A percentile compares a stretch with the other conserved stretches of the same genome.
These are phyloP conservation scores for Sander vitreus DNA, from an alignment of 2,113 vertebrate species.

Conservation along the genomic window DNA sequence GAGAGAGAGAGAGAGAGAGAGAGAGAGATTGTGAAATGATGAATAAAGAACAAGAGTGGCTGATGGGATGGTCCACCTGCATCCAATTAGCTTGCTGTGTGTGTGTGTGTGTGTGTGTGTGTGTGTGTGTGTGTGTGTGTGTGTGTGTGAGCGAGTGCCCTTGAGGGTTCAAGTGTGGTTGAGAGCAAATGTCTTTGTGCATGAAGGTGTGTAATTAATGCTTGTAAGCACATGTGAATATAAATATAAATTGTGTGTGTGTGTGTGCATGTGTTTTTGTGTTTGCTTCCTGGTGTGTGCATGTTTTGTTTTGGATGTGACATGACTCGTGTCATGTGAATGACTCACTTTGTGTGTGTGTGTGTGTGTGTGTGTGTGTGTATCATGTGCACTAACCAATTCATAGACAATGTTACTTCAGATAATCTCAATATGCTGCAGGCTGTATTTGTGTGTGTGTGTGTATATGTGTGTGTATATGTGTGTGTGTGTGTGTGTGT, in stretches of 20 bases:
- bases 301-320: neutral
- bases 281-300: neutral
- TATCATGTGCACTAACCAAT: neutral
- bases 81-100: slow-evolving; percentile 33
- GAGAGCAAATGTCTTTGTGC: neutral
- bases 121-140: slow-evolving; percentile 1
- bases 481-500: slow-evolving; percentile 2
- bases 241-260: neutral
- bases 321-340: no score
- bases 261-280: neutral
- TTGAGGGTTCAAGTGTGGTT: slow-evolving; percentile 15
- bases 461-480: slow-evolving; percentile 2
- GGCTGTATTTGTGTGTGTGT: neutral
- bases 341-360: neutral
- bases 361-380: neutral
- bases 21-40: neutral
- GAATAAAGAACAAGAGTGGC: slow-evolving; percentile 25
- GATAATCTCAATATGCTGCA: no score
- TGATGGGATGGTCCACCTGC: slow-evolving; percentile 30
- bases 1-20: neutral
- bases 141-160: slow-evolving; percentile 9
- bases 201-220: slow-evolving; percentile 16
- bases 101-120: slow-evolving; percentile 3
- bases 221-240: neutral
- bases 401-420: no score